Percentiles rank a stretch among this genome's conserved stretches.
phyloP scores from a whole-genome alignment of 2,113 vertebrate genomes.

The Pterocles burchelli region DNA sequence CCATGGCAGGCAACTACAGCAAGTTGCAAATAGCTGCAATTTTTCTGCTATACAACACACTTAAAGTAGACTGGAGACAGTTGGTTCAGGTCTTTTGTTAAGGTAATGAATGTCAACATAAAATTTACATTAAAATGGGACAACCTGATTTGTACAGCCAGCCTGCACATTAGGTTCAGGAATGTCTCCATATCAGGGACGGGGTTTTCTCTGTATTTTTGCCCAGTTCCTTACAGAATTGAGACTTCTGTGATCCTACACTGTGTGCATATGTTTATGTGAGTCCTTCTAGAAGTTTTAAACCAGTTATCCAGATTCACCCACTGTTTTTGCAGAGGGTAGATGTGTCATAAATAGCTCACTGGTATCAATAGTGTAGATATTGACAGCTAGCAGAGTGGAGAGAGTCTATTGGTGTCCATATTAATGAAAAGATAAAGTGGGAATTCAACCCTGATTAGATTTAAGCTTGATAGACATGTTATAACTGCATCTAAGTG shows the following conservation, averaged over 20 bases:
- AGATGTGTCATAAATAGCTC: neutral
- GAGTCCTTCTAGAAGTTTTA: neutral
- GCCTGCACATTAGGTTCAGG: neutral
- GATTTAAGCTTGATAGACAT: neutral
- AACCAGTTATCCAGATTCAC: neutral
- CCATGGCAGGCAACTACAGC: neutral
- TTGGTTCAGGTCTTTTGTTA: neutral
- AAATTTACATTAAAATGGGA: neutral
- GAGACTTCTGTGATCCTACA: neutral
- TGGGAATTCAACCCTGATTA: neutral
- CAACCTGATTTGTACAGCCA: neutral
- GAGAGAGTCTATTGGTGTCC: neutral
- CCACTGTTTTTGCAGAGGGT: neutral
- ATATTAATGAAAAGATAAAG: neutral
- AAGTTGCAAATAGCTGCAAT: neutral
- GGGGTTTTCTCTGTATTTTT: neutral
- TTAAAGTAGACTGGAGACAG: neutral
- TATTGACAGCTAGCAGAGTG: neutral
- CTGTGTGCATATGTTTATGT: neutral
- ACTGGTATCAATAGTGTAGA: neutral
- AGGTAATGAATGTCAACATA: neutral
- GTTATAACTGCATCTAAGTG: neutral
- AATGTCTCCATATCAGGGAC: neutral
- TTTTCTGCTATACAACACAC: neutral
- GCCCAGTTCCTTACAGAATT: neutral